Conservation (phyloP, 2,797 vertebrate species). For the Sitta carolinensis region DNA sequence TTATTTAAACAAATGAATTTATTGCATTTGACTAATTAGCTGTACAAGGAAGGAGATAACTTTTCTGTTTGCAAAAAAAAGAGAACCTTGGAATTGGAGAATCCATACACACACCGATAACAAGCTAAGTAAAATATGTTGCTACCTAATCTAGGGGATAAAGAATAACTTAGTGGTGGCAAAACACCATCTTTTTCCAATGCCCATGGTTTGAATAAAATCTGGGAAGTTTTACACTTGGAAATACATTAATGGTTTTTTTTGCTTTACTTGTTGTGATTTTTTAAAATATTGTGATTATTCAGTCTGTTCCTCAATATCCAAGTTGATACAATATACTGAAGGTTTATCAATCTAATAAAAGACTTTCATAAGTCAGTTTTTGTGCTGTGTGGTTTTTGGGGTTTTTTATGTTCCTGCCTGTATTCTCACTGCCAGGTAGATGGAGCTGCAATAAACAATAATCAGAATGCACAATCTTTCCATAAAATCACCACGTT, state of each 20-base stretch:
- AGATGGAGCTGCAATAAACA: not conserved
- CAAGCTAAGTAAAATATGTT: not conserved
- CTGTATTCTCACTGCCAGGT: not conserved
- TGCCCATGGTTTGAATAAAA: not conserved
- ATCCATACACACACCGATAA: not conserved
- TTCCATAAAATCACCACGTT: not conserved
- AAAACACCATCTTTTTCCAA: slow-evolving; percentile 8
- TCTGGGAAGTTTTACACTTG: not conserved
- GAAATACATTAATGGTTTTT: not conserved
- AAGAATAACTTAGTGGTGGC: not conserved
- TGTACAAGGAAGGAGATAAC: not conserved
- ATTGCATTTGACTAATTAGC: not conserved
- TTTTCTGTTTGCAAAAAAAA: not conserved
- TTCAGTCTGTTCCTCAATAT: not conserved
- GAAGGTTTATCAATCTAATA: slow-evolving; percentile 6
- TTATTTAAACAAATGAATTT: not conserved
- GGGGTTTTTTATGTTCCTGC: not conserved
- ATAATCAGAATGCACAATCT: not conserved
- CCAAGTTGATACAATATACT: not conserved
- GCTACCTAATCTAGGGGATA: slow-evolving; percentile 44
- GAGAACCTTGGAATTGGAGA: not conserved
- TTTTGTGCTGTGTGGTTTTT: not conserved
- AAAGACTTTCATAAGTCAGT: slow-evolving; percentile 18
- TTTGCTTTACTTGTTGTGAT: not conserved
- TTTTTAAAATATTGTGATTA: not conserved